A percentile compares a stretch with the other conserved stretches of the same genome.
Conservation (phyloP, 2,888 invertebrate genomes). For the Allygus modestus region DNA sequence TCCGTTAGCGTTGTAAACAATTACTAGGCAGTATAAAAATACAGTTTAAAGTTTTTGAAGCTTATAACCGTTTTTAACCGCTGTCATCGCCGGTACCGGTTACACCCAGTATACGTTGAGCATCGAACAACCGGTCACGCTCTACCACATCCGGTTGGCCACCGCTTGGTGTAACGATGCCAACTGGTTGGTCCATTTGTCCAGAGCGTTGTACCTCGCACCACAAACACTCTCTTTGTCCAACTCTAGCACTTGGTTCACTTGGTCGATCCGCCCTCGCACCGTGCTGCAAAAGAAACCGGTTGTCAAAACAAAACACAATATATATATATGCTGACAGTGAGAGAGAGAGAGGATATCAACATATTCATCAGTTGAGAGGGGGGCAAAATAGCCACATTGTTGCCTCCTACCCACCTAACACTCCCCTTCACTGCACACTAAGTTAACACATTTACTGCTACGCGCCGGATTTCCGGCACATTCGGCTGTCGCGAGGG, state of each 20-base stretch:
- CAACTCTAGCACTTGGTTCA: slow-evolving; percentile 94
- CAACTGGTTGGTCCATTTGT: slow-evolving; percentile 97
- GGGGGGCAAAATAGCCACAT: no score
- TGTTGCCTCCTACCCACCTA: no score
- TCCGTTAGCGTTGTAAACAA: no score
- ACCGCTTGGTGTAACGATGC: slow-evolving; percentile 88
- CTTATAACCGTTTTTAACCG: neutral
- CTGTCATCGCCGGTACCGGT: neutral
- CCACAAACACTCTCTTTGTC: slow-evolving; percentile 88
- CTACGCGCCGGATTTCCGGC: no score
- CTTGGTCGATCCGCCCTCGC: slow-evolving; percentile 92
- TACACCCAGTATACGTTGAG: slow-evolving; percentile 28
- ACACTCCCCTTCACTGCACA: no score
- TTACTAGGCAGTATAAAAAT: neutral
- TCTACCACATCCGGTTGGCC: slow-evolving; percentile 53
- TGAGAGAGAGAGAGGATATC: no score
- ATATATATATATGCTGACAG: no score
- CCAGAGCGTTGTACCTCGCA: slow-evolving; percentile 93
- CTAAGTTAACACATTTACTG: no score
- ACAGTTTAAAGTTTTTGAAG: neutral
- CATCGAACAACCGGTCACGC: neutral
- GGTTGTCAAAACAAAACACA: no score
- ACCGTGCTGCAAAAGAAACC: slow-evolving; percentile 81
- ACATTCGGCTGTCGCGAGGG: no score
- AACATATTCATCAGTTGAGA: no score